phyloP scores from a whole-genome alignment of 2,888 invertebrate genomes.

The Lamellibrachia columna region DNA sequence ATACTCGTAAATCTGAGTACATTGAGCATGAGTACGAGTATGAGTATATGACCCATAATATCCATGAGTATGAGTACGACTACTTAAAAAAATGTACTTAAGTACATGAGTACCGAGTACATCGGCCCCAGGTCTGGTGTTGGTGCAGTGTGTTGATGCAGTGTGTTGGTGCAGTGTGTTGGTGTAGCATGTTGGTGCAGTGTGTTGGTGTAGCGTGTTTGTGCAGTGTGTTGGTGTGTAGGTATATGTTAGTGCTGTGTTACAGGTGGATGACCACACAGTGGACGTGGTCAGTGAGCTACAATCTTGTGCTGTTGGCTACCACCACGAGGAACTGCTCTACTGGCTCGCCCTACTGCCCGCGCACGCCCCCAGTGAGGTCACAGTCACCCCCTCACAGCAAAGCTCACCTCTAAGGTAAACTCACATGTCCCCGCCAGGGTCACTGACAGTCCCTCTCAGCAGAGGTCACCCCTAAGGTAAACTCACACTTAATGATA shows the following conservation, averaged over 20 bases:
- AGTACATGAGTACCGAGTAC: too few relatives aligned
- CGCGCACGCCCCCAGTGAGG: not conserved
- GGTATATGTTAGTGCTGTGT: not conserved
- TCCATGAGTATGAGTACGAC: too few relatives aligned
- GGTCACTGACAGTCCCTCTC: too few relatives aligned
- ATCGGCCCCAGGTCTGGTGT: too few relatives aligned
- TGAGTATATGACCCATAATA: too few relatives aligned
- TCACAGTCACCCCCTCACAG: not conserved
- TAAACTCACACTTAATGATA: not conserved
- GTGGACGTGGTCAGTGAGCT: slow-evolving; percentile 8
- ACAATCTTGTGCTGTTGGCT: slow-evolving; percentile 49
- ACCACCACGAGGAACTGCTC: slow-evolving; percentile 60
- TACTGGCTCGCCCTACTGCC: slow-evolving; percentile 48
- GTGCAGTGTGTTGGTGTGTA: not conserved
- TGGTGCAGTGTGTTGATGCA: too few relatives aligned
- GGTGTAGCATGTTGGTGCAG: too few relatives aligned
- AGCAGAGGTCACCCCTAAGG: not conserved
- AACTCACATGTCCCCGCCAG: not conserved
- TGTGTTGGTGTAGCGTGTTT: not conserved
- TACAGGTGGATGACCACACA: not conserved
- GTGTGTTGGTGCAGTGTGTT: too few relatives aligned
- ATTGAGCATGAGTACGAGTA: too few relatives aligned
- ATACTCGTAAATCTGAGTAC: too few relatives aligned
- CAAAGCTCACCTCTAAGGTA: not conserved
- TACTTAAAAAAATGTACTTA: too few relatives aligned